Base-by-base conservation (phyloP, 2,888 invertebrate species). In the Priapulus caudatus region DNA sequence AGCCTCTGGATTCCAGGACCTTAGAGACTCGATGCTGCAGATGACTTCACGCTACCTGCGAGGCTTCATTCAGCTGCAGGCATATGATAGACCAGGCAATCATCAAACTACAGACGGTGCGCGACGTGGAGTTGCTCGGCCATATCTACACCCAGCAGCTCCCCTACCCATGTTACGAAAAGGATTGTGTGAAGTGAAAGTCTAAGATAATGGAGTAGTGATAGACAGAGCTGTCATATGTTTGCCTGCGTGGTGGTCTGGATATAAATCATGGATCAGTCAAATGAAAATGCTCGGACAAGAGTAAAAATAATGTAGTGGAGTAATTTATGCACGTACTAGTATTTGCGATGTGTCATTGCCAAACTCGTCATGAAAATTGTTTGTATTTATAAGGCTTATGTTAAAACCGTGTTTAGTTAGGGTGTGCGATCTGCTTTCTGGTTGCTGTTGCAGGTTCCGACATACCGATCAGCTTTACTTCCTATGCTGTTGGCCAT, bases 161-260 rank as follows among this genome's bases (percentile, higher is more conserved):
- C 53, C 72, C 73, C 1, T 68, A 65, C 55, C 69, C 70, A 2
- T 72, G 72, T 50, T 67, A 70, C 54, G 60, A 60, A 19, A 55
- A 63, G 22, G 72, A 73, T 54, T 54, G 58, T 59, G 71, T 71
- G 61, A n/a, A 63, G 66, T 61, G n/a, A n/a, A n/a, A n/a, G n/a
- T n/a, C n/a, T n/a, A n/a, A n/a, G n/a, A n/a, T n/a, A n/a, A n/a
- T n/a, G n/a, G n/a, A n/a, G n/a, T 24, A 67, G 71, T 50, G 62
- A n/a, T 72, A 20, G 70, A 72, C 55, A 68, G 71, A 64, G 72
- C 68, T n/a, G n/a, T n/a, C n/a, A n/a, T n/a, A n/a, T n/a, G n/a
- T n/a, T n/a, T n/a, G n/a, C n/a, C n/a, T n/a, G n/a, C n/a, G n/a
- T n/a, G n/a, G n/a, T n/a, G n/a, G n/a, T n/a, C n/a, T n/a, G n/a